Conservation (phyloP, 2,888 invertebrate species). For the Escarpia spicata region DNA sequence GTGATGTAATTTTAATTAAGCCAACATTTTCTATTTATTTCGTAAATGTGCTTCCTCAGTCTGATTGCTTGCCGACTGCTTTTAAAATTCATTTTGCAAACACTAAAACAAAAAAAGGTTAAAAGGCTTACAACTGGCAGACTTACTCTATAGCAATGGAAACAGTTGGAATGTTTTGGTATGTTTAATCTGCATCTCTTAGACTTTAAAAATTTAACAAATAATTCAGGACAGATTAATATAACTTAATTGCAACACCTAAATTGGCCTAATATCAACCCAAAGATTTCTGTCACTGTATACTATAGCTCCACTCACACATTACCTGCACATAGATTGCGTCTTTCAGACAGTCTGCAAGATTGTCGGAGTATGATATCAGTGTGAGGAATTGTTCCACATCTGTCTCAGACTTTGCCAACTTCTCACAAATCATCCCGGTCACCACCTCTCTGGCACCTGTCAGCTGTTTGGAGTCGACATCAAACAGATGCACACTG, state of each 20-base stretch:
- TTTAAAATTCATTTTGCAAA: no score
- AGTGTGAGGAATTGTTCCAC: conserved; percentile 80
- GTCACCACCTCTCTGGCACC: conserved; percentile 68
- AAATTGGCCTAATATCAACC: neutral
- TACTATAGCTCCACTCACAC: neutral
- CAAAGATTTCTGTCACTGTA: neutral
- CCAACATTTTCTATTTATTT: neutral
- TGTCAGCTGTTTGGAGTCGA: conserved; percentile 48
- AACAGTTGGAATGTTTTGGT: no score
- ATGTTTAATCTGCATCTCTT: neutral
- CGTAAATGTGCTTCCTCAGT: no score
- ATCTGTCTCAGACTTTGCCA: neutral
- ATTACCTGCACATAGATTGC: conserved; percentile 76
- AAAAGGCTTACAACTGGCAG: neutral
- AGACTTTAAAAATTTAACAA: neutral
- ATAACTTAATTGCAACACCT: neutral
- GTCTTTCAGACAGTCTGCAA: conserved; percentile 78
- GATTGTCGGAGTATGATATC: conserved; percentile 78
- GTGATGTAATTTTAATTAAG: neutral
- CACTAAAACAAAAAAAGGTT: neutral
- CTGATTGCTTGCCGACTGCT: no score
- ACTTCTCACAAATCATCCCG: neutral
- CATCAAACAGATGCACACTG: conserved; percentile 85
- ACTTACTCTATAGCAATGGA: no score
- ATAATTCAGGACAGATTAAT: neutral